These are phyloP conservation scores for Drosophila imparisetae DNA, from an alignment of 2,888 invertebrate genomes.

Conservation along the genomic window DNA sequence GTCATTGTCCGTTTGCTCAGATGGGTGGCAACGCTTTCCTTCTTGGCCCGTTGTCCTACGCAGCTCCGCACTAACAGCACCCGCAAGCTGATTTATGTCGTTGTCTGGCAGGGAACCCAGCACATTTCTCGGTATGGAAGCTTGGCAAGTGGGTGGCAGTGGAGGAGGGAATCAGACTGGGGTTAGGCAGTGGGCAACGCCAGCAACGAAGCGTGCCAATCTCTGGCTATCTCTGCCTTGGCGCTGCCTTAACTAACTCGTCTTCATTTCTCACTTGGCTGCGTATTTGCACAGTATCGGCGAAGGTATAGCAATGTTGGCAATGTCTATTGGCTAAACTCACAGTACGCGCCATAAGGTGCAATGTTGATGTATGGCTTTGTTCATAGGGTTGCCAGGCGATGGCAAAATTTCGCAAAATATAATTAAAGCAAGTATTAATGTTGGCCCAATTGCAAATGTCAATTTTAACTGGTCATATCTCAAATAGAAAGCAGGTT, in stretches of 20 bases:
- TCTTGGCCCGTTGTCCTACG: constrained; percentile 7
- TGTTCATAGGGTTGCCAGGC: constrained; percentile 53
- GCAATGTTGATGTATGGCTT: constrained; percentile 53
- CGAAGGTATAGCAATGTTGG: constrained; percentile 57
- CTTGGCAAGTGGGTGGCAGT: constrained; percentile 61
- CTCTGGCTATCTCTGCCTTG: constrained; percentile 41
- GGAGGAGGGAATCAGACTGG: background rate
- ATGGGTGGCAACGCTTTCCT: constrained; percentile 13
- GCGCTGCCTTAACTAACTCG: constrained; percentile 73
- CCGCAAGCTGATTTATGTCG: constrained; percentile 70
- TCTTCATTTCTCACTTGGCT: constrained; percentile 81
- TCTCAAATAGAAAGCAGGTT: background rate
- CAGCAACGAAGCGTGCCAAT: constrained; percentile 71
- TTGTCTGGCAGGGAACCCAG: constrained; percentile 19
- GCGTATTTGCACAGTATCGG: constrained; percentile 65
- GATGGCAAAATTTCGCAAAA: background rate
- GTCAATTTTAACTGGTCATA: background rate
- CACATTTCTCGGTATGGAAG: constrained; percentile 28
- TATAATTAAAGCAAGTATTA: background rate
- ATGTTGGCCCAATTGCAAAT: background rate
- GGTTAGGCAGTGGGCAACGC: background rate
- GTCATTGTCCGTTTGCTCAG: constrained; percentile 21
- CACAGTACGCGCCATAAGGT: constrained; percentile 33
- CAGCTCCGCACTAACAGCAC: constrained; percentile 29
- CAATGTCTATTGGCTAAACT: constrained; percentile 66